Conservation (phyloP, 2,888 invertebrate species). For the Pammene fasciana region DNA sequence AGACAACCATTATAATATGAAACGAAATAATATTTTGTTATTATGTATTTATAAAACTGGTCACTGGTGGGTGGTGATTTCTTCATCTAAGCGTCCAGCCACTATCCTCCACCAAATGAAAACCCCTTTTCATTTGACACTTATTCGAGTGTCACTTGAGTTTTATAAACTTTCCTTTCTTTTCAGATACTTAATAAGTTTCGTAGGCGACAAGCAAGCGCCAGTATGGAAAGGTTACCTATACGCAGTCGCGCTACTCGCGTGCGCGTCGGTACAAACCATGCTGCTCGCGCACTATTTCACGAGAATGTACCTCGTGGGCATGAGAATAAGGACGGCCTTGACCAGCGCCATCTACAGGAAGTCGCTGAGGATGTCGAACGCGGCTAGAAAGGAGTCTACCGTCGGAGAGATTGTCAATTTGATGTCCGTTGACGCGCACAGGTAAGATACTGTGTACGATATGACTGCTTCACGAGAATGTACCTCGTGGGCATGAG, state of each 20-base stretch:
- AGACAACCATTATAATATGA: too few relatives aligned
- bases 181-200: slow-evolving; percentile 88
- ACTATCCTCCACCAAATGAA: too few relatives aligned
- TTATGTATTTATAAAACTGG: too few relatives aligned
- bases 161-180: neutral
- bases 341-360: slow-evolving; percentile 95
- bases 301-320: slow-evolving; percentile 94
- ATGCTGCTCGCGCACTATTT: slow-evolving; percentile 95
- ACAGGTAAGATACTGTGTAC: slow-evolving; percentile 79
- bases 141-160: too few relatives aligned
- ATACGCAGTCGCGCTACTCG: slow-evolving; percentile 89
- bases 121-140: too few relatives aligned
- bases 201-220: slow-evolving; percentile 83
- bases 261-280: slow-evolving; percentile 91
- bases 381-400: slow-evolving; percentile 90
- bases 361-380: slow-evolving; percentile 92
- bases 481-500: too few relatives aligned
- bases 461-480: too few relatives aligned
- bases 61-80: too few relatives aligned
- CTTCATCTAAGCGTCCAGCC: too few relatives aligned
- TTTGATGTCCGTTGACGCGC: slow-evolving; percentile 96
- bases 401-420: slow-evolving; percentile 97
- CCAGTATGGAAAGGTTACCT: slow-evolving; percentile 94
- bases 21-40: too few relatives aligned
- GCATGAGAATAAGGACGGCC: slow-evolving; percentile 94